phyloP scores from a whole-genome alignment of 2,113 vertebrate genomes.

The Hemiprocne comata region DNA sequence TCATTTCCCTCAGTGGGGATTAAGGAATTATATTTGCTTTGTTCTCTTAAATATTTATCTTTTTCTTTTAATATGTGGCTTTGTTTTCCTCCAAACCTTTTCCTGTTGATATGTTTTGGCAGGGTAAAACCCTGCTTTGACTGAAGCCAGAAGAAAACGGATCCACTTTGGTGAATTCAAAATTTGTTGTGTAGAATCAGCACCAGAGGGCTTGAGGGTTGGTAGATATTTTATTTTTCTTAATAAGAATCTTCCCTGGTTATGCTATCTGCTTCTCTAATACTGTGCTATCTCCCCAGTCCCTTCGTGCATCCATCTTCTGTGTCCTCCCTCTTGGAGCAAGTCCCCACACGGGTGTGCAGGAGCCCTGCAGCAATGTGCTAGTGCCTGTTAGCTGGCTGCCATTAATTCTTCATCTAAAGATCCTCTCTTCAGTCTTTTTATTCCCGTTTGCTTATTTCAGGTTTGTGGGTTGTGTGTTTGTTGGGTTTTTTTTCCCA shows the following conservation, averaged over 20 bases:
- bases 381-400: not conserved
- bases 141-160: not conserved
- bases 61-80: not conserved
- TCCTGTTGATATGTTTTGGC: not conserved
- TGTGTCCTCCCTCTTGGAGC: not conserved
- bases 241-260: not conserved
- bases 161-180: not conserved
- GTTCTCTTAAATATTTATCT: conserved; percentile 10
- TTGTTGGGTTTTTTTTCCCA: no score
- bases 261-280: not conserved
- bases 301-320: not conserved
- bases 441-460: not conserved
- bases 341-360: not conserved
- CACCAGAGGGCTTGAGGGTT: not conserved
- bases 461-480: not conserved
- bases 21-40: not conserved
- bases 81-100: not conserved
- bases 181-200: not conserved
- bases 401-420: not conserved
- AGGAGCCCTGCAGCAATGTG: not conserved
- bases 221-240: not conserved
- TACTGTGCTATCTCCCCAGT: not conserved
- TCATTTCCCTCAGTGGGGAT: not conserved
- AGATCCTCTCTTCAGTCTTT: not conserved
- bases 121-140: not conserved